Conservation (phyloP, 2,113 vertebrate genomes). For the Phalacrocorax carbo region DNA sequence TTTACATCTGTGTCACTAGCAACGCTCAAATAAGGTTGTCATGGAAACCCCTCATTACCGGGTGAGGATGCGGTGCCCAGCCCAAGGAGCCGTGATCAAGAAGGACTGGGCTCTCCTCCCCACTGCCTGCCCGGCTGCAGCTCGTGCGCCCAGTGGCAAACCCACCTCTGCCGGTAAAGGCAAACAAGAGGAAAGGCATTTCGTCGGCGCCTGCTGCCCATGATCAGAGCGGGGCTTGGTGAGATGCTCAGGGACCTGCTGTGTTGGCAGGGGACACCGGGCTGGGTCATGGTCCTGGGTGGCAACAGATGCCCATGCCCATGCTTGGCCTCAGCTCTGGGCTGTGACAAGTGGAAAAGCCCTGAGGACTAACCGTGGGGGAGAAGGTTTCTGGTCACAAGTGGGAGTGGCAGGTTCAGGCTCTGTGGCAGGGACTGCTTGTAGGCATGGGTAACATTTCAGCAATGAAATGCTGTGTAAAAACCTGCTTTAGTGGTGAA, state of each 20-base stretch:
- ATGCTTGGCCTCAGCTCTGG: too few relatives aligned
- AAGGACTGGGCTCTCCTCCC: neutral
- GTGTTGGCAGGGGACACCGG: rapidly evolving
- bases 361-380: rapidly evolving
- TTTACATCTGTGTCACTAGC: constrained; percentile 61
- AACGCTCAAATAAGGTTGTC: constrained; percentile 65
- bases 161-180: neutral
- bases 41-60: constrained; percentile 73
- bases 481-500: rapidly evolving
- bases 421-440: too few relatives aligned
- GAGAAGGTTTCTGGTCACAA: rapidly evolving
- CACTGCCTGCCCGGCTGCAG: rapidly evolving
- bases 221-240: neutral
- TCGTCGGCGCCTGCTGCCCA: neutral
- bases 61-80: constrained; percentile 28
- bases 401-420: rapidly evolving
- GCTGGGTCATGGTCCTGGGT: neutral
- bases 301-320: neutral
- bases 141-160: rapidly evolving
- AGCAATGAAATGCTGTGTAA: neutral
- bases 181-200: neutral
- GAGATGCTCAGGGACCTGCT: neutral
- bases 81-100: neutral
- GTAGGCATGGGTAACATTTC: rapidly evolving
- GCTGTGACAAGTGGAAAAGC: neutral